Base-by-base conservation (phyloP, 2,797 vertebrate species). In the Sparus aurata region DNA sequence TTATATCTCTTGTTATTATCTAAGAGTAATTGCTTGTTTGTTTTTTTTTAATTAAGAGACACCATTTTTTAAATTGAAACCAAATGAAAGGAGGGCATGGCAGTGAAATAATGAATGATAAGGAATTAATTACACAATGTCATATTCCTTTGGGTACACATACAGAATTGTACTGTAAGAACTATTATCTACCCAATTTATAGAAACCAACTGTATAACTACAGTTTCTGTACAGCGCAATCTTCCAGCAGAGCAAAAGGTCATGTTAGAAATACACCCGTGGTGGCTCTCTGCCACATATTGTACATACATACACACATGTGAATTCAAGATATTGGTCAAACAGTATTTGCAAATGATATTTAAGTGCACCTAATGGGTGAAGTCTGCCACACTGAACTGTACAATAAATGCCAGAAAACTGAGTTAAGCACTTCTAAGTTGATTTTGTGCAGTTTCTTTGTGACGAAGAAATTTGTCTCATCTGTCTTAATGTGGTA, bases 321-420 rank as follows among this genome's bases (percentile, higher is more conserved):
- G 1, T 15, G 23, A 75, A 75, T 81, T 75, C 27, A 63, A 63
- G 23, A 69, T 46, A 60, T 46, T 58, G 69, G 49, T 73, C 16
- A 2, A 70, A 78, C 34, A 49, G 50, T n/a, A 69, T 47, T 63
- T 73, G 73, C 52, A 77, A 70, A 77, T 73, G 20, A 81, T 68
- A 73, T 80, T 66, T 64, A 79, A 77, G 78, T 77, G 71, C 79
- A 89, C 78, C 73, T 77, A 18, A 68, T 10, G 27, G 74, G 66
- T 73, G 66, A 63, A 58, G 75, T 64, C 82, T 69, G 46, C 50
- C 68, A 23, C 57, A 64, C 18, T 69, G 43, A 63, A 18, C 64
- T 75, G 53, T 58, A 27, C 13, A 38, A 46, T 16, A 69, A 80
- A 77, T 43, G 52, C 55, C 67, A 71, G 43, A 47, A n/a, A 22